A percentile compares a stretch with the other conserved stretches of the same genome.
Evolutionary conservation across 2,888 invertebrate genomes (phyloP).

Genomic region (Tromatobia lineatoria): DNA sequence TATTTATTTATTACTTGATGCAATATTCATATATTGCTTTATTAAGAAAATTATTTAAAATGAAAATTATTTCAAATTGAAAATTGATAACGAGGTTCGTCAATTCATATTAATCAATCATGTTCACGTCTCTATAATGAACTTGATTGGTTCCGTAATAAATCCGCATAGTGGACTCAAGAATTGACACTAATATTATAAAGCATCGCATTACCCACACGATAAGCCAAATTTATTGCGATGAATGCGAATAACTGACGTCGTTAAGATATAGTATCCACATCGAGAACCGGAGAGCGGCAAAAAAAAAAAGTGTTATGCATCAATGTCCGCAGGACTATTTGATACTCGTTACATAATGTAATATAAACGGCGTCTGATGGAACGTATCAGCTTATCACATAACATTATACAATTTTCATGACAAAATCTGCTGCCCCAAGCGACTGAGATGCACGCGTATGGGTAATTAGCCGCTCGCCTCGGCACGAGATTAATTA

Average conservation of each 20-base stretch:
- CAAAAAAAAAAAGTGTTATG: neutral
- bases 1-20: neutral
- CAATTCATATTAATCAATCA: conserved; percentile 52
- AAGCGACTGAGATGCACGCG: conserved; percentile 23
- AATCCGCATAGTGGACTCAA: conserved; percentile 22
- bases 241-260: conserved; percentile 11
- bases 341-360: conserved; percentile 5
- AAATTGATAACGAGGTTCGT: conserved; percentile 30
- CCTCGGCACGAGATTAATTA: conserved; percentile 59
- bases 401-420: conserved; percentile 47
- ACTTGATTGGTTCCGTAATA: conserved; percentile 38
- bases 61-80: neutral
- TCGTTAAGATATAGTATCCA: neutral
- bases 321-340: too few species aligned
- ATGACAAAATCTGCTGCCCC: conserved; percentile 37
- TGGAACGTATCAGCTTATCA: conserved; percentile 3
- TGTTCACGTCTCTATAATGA: conserved; percentile 4
- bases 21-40: neutral
- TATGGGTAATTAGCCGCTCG: conserved; percentile 58
- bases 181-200: conserved; percentile 58
- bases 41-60: neutral
- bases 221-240: conserved; percentile 44
- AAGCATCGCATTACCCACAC: conserved; percentile 23
- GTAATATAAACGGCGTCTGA: neutral
- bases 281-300: neutral